A percentile compares a stretch with the other conserved stretches of the same genome.
These are phyloP conservation scores for Clarias macrocephalus DNA, from an alignment of 2,113 vertebrate species.

Conservation along the genomic window DNA sequence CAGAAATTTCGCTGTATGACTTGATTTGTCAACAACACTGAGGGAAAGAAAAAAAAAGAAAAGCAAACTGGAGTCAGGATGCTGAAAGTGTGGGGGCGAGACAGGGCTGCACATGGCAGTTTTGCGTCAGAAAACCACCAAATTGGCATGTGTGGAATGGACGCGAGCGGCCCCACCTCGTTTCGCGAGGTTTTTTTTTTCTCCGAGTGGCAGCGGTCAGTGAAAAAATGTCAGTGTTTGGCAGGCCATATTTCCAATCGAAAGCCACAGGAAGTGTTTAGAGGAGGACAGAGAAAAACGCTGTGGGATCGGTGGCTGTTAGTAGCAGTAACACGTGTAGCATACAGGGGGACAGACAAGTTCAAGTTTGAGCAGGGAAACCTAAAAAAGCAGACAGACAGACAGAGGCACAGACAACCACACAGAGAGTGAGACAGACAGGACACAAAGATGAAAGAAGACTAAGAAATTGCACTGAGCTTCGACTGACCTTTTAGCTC, in stretches of 20 bases:
- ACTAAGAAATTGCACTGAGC: background rate
- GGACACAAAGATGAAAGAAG: background rate
- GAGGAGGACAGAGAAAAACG: slow-evolving; percentile 60
- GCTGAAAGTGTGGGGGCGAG: slow-evolving; percentile 17
- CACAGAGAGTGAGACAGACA: background rate
- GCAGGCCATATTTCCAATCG: slow-evolving; percentile 63
- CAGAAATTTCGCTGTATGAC: background rate
- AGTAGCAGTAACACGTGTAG: slow-evolving; percentile 68
- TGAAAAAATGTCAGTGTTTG: slow-evolving; percentile 61
- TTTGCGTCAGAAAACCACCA: slow-evolving; percentile 50
- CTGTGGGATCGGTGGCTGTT: slow-evolving; percentile 68
- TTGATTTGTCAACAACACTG: slow-evolving; percentile 1
- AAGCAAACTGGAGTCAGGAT: background rate
- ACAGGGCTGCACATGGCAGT: slow-evolving; percentile 34
- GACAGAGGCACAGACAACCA: background rate
- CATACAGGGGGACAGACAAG: slow-evolving; percentile 53
- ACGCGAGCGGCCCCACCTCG: slow-evolving; percentile 44
- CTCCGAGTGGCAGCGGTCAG: slow-evolving; percentile 57
- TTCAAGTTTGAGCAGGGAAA: background rate
- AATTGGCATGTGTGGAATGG: slow-evolving; percentile 57
- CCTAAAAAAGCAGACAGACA: background rate
- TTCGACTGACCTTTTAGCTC: background rate
- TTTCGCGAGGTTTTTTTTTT: slow-evolving; percentile 11
- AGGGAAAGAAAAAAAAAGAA: background rate
- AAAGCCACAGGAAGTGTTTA: slow-evolving; percentile 68